Conservation (phyloP, 2,888 invertebrate species). For the Patella caerulea region DNA sequence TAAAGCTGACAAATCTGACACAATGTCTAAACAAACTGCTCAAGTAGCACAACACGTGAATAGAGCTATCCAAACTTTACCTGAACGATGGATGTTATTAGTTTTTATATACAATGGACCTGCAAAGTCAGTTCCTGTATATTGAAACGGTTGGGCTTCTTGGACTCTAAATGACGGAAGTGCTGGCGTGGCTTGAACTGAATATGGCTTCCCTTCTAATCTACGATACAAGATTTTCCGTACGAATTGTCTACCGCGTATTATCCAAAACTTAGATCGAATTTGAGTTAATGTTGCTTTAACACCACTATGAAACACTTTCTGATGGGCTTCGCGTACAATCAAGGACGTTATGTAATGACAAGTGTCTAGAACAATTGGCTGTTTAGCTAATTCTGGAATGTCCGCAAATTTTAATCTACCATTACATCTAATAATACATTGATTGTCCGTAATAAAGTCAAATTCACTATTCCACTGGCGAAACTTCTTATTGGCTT, state of each 20-base stretch:
- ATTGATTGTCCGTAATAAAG: neutral
- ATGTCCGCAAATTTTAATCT: neutral
- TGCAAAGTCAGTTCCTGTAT: slow-evolving; percentile 18
- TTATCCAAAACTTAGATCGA: slow-evolving; percentile 1
- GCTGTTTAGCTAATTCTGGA: neutral
- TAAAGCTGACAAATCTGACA: neutral
- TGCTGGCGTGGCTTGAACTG: neutral
- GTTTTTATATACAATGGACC: neutral
- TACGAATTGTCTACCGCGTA: neutral
- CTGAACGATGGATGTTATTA: neutral
- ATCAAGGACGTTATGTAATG: neutral
- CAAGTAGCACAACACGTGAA: slow-evolving; percentile 18
- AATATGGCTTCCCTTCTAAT: neutral
- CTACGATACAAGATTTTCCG: neutral
- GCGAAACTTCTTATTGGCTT: too few relatives aligned
- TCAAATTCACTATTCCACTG: too few relatives aligned
- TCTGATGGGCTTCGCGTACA: neutral
- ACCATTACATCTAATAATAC: neutral
- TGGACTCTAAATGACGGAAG: neutral
- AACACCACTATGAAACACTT: neutral
- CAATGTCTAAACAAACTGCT: slow-evolving; percentile 9
- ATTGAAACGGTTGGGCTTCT: neutral
- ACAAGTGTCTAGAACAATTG: neutral
- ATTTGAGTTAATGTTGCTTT: slow-evolving; percentile 1
- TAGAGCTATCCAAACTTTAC: slow-evolving; percentile 3